Base-by-base conservation (phyloP, 2,888 invertebrate species). In the Gastrophysa polygoni region DNA sequence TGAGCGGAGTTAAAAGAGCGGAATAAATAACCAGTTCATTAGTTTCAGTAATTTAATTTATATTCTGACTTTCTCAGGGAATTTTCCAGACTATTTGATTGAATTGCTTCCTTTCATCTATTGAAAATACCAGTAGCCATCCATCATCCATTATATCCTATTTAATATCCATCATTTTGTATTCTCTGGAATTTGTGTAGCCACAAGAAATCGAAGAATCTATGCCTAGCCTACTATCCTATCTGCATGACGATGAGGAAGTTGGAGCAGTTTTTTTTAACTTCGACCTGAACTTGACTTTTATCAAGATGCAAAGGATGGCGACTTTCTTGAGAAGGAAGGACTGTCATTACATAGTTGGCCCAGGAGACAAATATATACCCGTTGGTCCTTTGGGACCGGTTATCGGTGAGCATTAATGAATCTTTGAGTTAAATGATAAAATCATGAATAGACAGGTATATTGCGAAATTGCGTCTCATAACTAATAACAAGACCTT, bases 301-400 rank as follows among this genome's bases (percentile, higher is more conserved):
- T 46, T 8, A 18, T 63, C 1, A 59, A 63, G 34, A 11, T 63
- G 44, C 63, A 63, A 50, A 63, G 56, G 20, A 34, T 50, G 6
- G 32, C 56, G 44, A 59, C 59, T 50, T 51, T 50, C 20, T 32
- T 63, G 38, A 55, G 44, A 16, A 62, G 54, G 10, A 34, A 48
- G 18, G 56, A 56, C 38, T 59, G 59, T 51, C 17, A 28, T 7
- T 56, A 57, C 44, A 24, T 63, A 11, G 38, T 56, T 8, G 50
- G 34, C 14, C 7, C 28, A 14, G 24, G 16, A 21, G 63, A 63
- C 28, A 55, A 50, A 34, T 24, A 18, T 2, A 47, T 38, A 6
- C 63, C 55, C 10, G 21, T 46, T 10, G 63, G 59, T 8, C 1
- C 29, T 8, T 44, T 46, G 29, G 63, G 59, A 21, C 63, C 63